Evolutionary conservation across 2,113 vertebrate species (phyloP), one percentile per base, ranked within the genome.

Genomic region (Uria aalge): DNA sequence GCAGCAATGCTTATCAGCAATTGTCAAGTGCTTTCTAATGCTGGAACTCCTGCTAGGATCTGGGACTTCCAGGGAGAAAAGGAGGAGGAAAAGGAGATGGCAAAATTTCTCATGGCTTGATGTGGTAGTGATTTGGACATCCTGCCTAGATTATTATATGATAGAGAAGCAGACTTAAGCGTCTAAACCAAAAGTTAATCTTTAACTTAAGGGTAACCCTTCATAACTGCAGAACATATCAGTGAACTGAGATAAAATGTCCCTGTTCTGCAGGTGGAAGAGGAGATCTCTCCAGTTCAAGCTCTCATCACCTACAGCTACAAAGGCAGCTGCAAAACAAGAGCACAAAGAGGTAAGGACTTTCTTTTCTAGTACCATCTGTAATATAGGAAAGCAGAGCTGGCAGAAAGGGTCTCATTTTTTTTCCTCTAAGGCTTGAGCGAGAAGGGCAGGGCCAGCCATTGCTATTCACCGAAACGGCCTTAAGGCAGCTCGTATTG

Each of bases 391-490:
- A 74, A 86, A 86, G 13, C 38, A 63, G 22, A 67, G 38, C 22
- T 45, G 22, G 56, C 56, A 56, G 85, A 56, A 5, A 34, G 32
- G 26, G 9, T 22, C 18, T 82, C 36, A 6, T 5, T 30, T 53
- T 56, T 13, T 41, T 79, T 71, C 55, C 62, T 36, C 24, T 30
- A 29, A 40, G 47, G 7, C 38, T 47, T 45, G 34, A 73, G 53
- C 14, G 50, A 15, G 32, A 36, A 69, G 13, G 56, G 38, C 82
- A 73, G 38, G 32, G 36, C 32, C 16, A 29, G n/a, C 22, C 34
- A 15, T 2, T 63, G 26, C 16, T 0, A 0, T 29, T 83, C 53
- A 41, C 40, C 2, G 2, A 30, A 85, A 75, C 0, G 6, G 43
- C 24, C 50, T 40, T 47, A 36, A 55, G 17, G 60, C 64, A 59